Evolutionary conservation across 2,797 vertebrate species (phyloP), one percentile per base, ranked within the genome.

Genomic region (Gobionotothen gibberifrons): DNA sequence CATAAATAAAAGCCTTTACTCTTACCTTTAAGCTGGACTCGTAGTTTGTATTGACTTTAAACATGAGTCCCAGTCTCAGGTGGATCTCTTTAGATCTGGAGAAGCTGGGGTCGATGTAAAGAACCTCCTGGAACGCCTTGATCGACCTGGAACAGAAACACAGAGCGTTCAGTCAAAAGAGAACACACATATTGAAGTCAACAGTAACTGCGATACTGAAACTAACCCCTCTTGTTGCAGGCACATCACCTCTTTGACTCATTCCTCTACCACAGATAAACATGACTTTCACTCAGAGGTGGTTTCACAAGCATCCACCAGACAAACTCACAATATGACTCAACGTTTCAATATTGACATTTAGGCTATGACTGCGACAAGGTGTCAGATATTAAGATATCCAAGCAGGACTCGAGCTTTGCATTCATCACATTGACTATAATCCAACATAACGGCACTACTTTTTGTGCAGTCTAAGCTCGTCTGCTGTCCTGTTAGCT

Each of bases 51-150:
- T 97, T 97, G 92, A 98, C 96, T 96, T 99, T 99, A 93, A 99
- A 98, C 96, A 99, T 98, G 91, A 99, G 95, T 86, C 96, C 98
- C 94, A 99, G 96, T 89, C 98, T 96, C 91, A 99, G 96, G 90
- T 99, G 97, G 93, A 99, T 97, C 94, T 99, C 98, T 94, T 98
- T 99, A 90, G 95, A 95, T 92, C 95, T 95, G 86, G 96, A 97
- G 95, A 99, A 99, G 91, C 96, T 92, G 87, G 97, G 96, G 92
- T 98, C 95, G 85, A 99, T 96, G 94, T 99, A 99, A 92, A 99
- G 97, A 95, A 98, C 97, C 93, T 99, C 98, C 92, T 98, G 97
- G 95, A 99, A 99, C 78, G 97, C 97, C 94, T 98, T 98, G 95
- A 98, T 99, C 92, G 98, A 97, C 96, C 98, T 99, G 92, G 19